These are phyloP conservation scores for Mesodorylaimus sp. DNA, from an alignment of 2,888 invertebrate genomes.

Conservation along the genomic window DNA sequence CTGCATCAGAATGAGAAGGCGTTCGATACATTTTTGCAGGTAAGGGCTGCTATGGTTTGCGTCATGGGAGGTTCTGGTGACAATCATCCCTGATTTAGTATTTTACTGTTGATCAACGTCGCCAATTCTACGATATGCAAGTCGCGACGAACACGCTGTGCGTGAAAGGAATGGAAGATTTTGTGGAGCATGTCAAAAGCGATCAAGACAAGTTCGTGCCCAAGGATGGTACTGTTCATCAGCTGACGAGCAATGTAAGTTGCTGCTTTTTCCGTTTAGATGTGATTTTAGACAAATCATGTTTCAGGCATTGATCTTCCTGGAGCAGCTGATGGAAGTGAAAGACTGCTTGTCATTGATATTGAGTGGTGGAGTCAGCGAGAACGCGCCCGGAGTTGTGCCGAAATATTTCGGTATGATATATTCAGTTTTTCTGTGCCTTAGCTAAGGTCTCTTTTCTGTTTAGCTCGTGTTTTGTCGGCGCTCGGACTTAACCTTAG, in stretches of 20 bases:
- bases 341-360: conserved; percentile 26
- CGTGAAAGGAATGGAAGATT: conserved; percentile 71
- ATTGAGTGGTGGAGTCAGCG: neutral
- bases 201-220: conserved; percentile 50
- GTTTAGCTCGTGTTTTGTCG: conserved; percentile 62
- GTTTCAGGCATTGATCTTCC: conserved; percentile 50
- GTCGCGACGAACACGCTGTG: conserved; percentile 49
- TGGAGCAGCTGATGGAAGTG: conserved; percentile 51
- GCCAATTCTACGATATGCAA: neutral
- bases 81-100: no score
- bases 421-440: neutral
- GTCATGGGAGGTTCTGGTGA: no score
- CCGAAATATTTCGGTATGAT: conserved; percentile 9
- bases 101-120: neutral
- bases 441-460: conserved; percentile 1
- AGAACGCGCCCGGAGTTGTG: neutral
- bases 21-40: conserved; percentile 4
- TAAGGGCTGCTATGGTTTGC: no score
- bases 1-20: neutral
- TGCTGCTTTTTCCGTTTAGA: neutral
- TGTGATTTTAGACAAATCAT: neutral
- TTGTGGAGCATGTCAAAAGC: conserved; percentile 67
- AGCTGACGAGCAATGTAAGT: conserved; percentile 70
- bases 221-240: conserved; percentile 92
- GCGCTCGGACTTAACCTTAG: conserved; percentile 71